These are phyloP conservation scores for Batillaria attramentaria DNA, from an alignment of 1,140 invertebrate genomes.

Conservation along the genomic window DNA sequence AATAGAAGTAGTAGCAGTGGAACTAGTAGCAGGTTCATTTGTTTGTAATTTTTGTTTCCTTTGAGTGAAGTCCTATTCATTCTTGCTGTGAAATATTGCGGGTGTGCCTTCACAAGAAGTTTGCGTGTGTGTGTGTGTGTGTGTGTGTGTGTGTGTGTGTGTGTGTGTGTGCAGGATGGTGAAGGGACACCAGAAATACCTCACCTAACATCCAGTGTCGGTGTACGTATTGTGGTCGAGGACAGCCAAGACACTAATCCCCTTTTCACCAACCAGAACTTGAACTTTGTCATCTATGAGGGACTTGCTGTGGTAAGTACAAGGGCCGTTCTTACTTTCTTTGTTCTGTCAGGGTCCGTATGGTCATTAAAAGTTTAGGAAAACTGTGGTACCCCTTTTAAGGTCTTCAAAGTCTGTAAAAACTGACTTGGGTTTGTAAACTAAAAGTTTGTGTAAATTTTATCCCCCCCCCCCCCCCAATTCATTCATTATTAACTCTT, in stretches of 20 bases:
- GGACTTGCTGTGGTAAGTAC: slow-evolving; percentile 44
- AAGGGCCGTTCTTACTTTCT: neutral
- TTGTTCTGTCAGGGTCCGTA: neutral
- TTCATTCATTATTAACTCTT: too few species aligned
- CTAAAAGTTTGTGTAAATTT: too few species aligned
- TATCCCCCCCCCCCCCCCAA: too few species aligned
- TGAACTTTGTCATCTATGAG: slow-evolving; percentile 39
- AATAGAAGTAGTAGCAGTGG: neutral
- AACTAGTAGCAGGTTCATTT: neutral
- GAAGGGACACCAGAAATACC: neutral
- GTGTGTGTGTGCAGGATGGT: slow-evolving; percentile 30
- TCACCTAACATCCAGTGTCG: slow-evolving; percentile 29
- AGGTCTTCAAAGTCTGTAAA: too few species aligned
- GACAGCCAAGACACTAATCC: slow-evolving; percentile 51
- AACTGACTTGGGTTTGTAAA: too few species aligned
- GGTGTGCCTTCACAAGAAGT: too few species aligned
- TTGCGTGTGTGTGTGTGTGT: too few species aligned
- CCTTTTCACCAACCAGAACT: slow-evolving; percentile 32
- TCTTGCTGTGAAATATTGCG: too few species aligned
- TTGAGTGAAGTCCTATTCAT: too few species aligned
- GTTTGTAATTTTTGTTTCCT: too few species aligned
- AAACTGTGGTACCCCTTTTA: too few species aligned
- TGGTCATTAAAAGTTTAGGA: too few species aligned
- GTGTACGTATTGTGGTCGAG: slow-evolving; percentile 39
- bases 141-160: slow-evolving; percentile 7